Conservation (phyloP, 92 coral and sea anemone genomes). For the Porites lobata region DNA sequence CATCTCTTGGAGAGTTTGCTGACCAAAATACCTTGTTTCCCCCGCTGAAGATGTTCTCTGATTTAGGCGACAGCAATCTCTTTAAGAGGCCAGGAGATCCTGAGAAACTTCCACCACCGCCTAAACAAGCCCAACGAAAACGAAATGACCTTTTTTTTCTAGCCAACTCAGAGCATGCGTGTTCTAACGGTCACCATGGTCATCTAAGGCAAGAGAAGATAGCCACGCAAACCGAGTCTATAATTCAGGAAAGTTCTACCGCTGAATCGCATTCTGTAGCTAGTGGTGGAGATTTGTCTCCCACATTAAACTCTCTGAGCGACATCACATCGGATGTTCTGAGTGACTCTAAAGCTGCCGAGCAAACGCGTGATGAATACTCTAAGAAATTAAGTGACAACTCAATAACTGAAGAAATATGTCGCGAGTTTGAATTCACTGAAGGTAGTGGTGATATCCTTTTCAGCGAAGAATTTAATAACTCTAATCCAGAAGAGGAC, state of each 20-base stretch:
- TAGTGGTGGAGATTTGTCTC: slow-evolving; percentile 6
- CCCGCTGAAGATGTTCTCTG: slow-evolving; percentile 35
- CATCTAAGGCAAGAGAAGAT: background rate
- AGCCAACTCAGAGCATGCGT: background rate
- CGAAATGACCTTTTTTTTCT: slow-evolving; percentile 3
- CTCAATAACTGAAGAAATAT: slow-evolving; percentile 12
- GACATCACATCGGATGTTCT: slow-evolving; percentile 39
- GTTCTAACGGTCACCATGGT: background rate
- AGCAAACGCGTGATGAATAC: background rate
- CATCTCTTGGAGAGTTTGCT: background rate
- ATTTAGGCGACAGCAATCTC: background rate
- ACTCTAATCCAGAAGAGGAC: background rate
- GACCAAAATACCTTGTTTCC: slow-evolving; percentile 33
- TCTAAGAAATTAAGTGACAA: slow-evolving; percentile 8
- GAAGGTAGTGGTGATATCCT: background rate
- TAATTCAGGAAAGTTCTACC: background rate
- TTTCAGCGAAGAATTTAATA: background rate
- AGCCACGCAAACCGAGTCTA: background rate
- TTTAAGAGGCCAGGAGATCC: background rate
- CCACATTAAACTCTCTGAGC: slow-evolving; percentile 18
- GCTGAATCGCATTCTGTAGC: background rate
- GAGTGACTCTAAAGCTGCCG: slow-evolving; percentile 27
- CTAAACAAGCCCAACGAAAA: slow-evolving; percentile 31
- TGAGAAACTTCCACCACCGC: slow-evolving; percentile 51
- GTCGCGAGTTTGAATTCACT: slow-evolving; percentile 26